A percentile compares a stretch with the other conserved stretches of the same genome.
phyloP scores from a whole-genome alignment of 2,888 invertebrate genomes.

The Mimachlamys varia region DNA sequence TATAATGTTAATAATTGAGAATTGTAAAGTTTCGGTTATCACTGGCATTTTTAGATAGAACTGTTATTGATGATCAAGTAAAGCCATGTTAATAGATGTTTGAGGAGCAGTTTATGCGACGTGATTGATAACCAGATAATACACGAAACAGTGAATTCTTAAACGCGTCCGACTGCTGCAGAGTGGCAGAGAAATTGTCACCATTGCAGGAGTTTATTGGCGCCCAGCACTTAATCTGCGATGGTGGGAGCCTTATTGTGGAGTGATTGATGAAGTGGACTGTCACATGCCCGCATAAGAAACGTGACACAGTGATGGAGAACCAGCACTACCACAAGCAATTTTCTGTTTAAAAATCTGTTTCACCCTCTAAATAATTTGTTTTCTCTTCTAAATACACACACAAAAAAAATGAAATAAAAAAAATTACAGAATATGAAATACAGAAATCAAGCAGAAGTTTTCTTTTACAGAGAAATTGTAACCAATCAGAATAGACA shows the following conservation, averaged over 20 bases:
- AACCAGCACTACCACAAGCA: not conserved
- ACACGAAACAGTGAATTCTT: not conserved
- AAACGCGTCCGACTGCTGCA: not conserved
- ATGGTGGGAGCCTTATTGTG: not conserved
- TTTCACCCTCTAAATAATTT: not conserved
- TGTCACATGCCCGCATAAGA: constrained; percentile 5
- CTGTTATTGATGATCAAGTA: not conserved
- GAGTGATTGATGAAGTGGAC: constrained; percentile 27
- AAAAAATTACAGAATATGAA: not conserved
- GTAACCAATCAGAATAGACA: not conserved
- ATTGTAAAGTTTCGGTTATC: too few species aligned
- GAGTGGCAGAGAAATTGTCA: constrained; percentile 18
- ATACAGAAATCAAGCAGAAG: not conserved
- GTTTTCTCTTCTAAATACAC: not conserved
- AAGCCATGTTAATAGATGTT: not conserved
- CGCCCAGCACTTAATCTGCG: not conserved
- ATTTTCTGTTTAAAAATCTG: constrained; percentile 2
- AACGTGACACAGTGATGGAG: not conserved
- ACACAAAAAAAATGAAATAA: not conserved
- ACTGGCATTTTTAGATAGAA: not conserved
- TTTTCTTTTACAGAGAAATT: too few species aligned
- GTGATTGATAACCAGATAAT: not conserved
- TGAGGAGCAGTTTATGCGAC: not conserved
- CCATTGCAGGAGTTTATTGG: not conserved
- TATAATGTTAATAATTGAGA: too few species aligned